Base-by-base conservation (phyloP, 2,113 vertebrate species). In the Oophaga pumilio region DNA sequence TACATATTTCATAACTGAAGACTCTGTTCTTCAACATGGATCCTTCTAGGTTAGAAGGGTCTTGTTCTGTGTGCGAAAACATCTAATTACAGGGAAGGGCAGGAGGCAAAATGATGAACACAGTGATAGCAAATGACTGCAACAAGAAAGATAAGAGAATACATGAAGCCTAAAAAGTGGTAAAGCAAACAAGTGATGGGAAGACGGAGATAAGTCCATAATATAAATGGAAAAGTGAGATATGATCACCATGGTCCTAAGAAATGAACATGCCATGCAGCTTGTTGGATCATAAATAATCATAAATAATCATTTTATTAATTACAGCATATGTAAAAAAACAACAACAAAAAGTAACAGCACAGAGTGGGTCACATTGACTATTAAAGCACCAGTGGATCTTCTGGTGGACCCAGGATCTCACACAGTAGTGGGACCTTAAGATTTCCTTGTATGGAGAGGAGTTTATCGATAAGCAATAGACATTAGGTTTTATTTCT, bases 111-210 rank as follows among this genome's bases (percentile, higher is more conserved):
- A 12, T 76, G 84, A 26, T 82, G 13, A 1, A 91, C 53, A 88
- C 87, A 53, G 20, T 69, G 10, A 6, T 81, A 87, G 53, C 7
- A 74, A 43, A 88, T 81, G 78, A 49, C 18, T 62, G 89, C 88
- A 79, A 22, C 13, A 43, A n/a, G 53, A 86, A 56, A 56, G 68
- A 71, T 60, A 20, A 50, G 68, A 64, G 0, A 14, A 77, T 56
- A 56, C 60, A 0, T 71, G 24, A 56, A 69, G 33, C 53, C 26
- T 73, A n/a, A 60, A 73, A 76, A 5, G 49, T 60, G 28, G 17
- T 28, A 74, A 74, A 22, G 52, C 53, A n/a, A 59, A 73, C 10
- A 74, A 56, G 73, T 59, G 18, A 22, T 15, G 56, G 18, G 2
- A 53, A 82, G 8, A 43, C 33, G 2, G 33, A 28, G n/a, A 62